These are phyloP conservation scores for Scomber japonicus DNA, from an alignment of 2,113 vertebrate genomes.

Conservation along the genomic window DNA sequence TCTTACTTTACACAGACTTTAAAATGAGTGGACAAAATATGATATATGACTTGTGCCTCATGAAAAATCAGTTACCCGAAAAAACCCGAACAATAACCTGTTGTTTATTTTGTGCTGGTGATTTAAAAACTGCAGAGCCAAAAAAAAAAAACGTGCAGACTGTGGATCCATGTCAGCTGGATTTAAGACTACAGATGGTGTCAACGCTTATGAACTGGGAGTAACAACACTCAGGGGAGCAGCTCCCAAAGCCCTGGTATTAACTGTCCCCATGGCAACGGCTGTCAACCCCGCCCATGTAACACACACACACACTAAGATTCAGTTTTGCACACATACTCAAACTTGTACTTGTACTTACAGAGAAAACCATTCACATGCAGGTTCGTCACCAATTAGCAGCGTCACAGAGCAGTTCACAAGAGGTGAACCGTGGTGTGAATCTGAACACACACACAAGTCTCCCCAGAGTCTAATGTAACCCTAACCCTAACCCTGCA, in stretches of 20 bases:
- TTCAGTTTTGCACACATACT: neutral
- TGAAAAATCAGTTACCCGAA: neutral
- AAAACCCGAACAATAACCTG: neutral
- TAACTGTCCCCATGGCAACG: constrained; percentile 52
- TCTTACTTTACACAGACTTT: too few species aligned
- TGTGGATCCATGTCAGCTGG: constrained; percentile 10
- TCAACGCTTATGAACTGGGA: constrained; percentile 39
- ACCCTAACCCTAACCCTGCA: too few species aligned
- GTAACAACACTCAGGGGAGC: constrained; percentile 49
- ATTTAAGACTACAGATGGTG: constrained; percentile 42
- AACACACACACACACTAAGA: neutral
- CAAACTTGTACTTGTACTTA: neutral
- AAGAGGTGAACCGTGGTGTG: constrained; percentile 25
- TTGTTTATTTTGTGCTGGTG: constrained; percentile 2
- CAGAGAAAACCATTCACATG: too few species aligned
- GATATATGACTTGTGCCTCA: neutral
- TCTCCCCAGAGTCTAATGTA: neutral
- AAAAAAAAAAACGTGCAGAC: neutral
- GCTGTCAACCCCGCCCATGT: constrained; percentile 6
- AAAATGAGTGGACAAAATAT: too few species aligned
- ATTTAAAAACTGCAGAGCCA: constrained; percentile 21
- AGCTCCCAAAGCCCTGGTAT: constrained; percentile 43
- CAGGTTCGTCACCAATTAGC: constrained; percentile 31
- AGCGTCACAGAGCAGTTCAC: constrained; percentile 33
- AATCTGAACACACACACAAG: constrained; percentile 26